These are phyloP conservation scores for Latrodectus elegans DNA, from an alignment of 2,888 invertebrate species.

Conservation along the genomic window DNA sequence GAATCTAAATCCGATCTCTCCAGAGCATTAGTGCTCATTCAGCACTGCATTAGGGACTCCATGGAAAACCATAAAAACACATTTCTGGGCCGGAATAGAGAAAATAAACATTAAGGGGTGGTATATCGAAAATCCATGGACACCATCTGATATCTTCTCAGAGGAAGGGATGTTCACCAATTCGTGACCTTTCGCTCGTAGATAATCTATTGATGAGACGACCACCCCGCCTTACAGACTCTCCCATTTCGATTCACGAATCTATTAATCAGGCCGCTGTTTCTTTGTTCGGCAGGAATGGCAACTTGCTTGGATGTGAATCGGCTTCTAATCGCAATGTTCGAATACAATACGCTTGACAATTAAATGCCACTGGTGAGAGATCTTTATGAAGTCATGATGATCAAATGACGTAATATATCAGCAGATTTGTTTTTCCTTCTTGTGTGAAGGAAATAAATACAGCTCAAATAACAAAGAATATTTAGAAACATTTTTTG, in stretches of 20 bases:
- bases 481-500: too few relatives aligned
- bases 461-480: too few relatives aligned
- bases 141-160: conserved; percentile 29
- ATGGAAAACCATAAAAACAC: neutral
- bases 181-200: neutral
- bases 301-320: too few relatives aligned
- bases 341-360: too few relatives aligned
- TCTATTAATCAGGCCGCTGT: conserved; percentile 12
- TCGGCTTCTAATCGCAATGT: too few relatives aligned
- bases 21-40: neutral
- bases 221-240: neutral
- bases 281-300: too few relatives aligned
- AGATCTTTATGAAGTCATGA: too few relatives aligned
- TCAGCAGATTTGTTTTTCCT: too few relatives aligned
- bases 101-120: conserved; percentile 10
- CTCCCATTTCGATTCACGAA: neutral
- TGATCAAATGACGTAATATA: too few relatives aligned
- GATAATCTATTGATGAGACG: neutral
- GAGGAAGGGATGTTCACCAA: conserved; percentile 3
- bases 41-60: neutral
- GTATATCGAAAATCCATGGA: conserved; percentile 37
- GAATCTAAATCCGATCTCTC: neutral
- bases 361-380: too few relatives aligned
- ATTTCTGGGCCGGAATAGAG: neutral
- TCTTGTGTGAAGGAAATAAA: too few relatives aligned